Conservation (phyloP, 1,140 invertebrate genomes). For the Drosophila prosaltans region DNA sequence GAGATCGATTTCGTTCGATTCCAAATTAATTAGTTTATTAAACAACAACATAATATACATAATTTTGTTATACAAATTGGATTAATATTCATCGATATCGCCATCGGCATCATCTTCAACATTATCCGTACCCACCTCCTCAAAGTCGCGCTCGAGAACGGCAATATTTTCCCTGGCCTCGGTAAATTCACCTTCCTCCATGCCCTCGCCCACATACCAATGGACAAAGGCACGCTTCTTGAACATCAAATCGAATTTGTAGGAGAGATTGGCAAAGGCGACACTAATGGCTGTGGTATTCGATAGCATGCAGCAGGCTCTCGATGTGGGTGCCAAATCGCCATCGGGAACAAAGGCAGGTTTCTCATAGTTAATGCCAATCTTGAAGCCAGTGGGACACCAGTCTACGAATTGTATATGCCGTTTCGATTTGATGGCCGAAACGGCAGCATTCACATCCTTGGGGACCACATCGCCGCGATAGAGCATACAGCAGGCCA, state of each 20-base stretch:
- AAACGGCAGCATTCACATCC: slow-evolving; percentile 92
- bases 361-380: slow-evolving; percentile 88
- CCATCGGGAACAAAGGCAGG: slow-evolving; percentile 88
- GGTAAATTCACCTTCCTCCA: slow-evolving; percentile 91
- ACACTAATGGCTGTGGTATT: slow-evolving; percentile 92
- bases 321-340: slow-evolving; percentile 87
- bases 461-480: slow-evolving; percentile 90
- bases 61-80: neutral
- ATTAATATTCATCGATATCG: slow-evolving; percentile 63
- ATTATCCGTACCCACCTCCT: slow-evolving; percentile 83
- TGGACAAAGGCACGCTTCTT: slow-evolving; percentile 91
- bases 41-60: slow-evolving; percentile 3
- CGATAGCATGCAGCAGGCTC: slow-evolving; percentile 90
- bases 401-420: slow-evolving; percentile 88
- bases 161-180: slow-evolving; percentile 90
- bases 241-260: slow-evolving; percentile 93
- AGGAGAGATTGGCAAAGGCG: slow-evolving; percentile 89
- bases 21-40: neutral
- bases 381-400: slow-evolving; percentile 89
- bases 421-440: slow-evolving; percentile 91
- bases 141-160: slow-evolving; percentile 88
- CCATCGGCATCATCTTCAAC: slow-evolving; percentile 52
- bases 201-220: slow-evolving; percentile 89
- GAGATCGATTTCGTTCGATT: neutral
- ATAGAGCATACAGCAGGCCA: slow-evolving; percentile 91